A percentile compares a stretch with the other conserved stretches of the same genome.
phyloP scores from a whole-genome alignment of 1,140 invertebrate genomes.

The Coptotermes formosanus region DNA sequence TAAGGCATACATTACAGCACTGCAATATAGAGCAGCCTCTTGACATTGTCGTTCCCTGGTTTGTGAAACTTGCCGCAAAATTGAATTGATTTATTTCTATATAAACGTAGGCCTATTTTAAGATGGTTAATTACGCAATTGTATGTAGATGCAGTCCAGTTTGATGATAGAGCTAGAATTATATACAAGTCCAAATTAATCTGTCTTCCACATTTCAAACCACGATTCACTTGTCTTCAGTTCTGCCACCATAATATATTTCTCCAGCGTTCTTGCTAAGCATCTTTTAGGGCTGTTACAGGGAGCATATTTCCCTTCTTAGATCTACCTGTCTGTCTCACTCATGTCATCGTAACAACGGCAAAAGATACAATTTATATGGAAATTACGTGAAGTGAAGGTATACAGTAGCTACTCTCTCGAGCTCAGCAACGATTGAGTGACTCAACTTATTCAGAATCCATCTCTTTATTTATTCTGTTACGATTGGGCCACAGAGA shows the following conservation, averaged over 20 bases:
- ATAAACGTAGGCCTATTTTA: too few species aligned
- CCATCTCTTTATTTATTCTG: not conserved
- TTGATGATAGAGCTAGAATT: too few species aligned
- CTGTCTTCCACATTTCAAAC: too few species aligned
- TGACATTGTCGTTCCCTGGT: too few species aligned
- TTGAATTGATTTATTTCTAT: too few species aligned
- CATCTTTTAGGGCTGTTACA: not conserved
- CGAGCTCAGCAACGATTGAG: not conserved
- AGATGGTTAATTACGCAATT: too few species aligned
- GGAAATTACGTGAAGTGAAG: not conserved
- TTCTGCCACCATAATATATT: not conserved
- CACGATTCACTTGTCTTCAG: not conserved
- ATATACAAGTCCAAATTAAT: too few species aligned
- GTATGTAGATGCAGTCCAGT: too few species aligned
- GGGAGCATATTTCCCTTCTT: not conserved
- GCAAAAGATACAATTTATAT: constrained; percentile 13
- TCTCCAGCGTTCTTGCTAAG: not conserved
- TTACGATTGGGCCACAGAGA: not conserved
- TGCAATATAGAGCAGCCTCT: too few species aligned
- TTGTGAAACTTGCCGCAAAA: too few species aligned
- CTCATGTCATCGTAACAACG: not conserved
- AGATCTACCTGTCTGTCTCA: not conserved
- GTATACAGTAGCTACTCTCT: not conserved
- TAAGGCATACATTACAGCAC: too few species aligned
- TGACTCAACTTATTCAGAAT: not conserved